These are phyloP conservation scores for Tamias sibiricus DNA, from an alignment of 2,113 vertebrate species.

Conservation along the genomic window DNA sequence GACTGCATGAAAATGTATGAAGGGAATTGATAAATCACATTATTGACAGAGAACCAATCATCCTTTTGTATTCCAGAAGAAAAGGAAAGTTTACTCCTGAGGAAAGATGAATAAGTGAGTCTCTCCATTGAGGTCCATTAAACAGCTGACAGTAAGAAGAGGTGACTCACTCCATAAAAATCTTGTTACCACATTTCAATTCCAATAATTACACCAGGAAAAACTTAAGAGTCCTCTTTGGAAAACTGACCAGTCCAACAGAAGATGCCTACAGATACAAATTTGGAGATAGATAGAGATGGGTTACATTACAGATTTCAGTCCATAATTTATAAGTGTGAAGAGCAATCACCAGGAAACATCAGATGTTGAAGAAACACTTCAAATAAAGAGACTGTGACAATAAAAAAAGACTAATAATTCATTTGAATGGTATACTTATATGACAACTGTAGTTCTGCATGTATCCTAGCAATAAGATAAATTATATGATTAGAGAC, in stretches of 20 bases:
- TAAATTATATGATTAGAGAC: not conserved
- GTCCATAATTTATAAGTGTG: not conserved
- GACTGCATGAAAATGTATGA: not conserved
- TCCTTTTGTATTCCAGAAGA: not conserved
- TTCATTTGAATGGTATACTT: not conserved
- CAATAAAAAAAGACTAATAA: not conserved
- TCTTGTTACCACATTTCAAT: not conserved
- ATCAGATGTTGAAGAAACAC: not conserved
- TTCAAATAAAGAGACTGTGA: not conserved
- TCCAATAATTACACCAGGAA: not conserved
- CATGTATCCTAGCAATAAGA: not conserved
- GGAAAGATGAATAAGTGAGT: not conserved
- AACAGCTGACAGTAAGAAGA: not conserved
- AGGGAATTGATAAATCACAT: not conserved
- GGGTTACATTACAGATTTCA: not conserved
- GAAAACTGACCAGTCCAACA: not conserved
- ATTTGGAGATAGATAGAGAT: not conserved
- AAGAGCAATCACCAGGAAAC: not conserved
- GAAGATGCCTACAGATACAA: not conserved
- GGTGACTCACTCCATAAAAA: not conserved
- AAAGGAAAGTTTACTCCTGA: not conserved
- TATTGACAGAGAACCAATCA: not conserved
- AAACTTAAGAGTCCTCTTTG: not conserved
- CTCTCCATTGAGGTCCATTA: not conserved
- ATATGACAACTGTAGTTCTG: not conserved